phyloP scores from a whole-genome alignment of 2,888 invertebrate genomes.

The Sclerodermus sp. region DNA sequence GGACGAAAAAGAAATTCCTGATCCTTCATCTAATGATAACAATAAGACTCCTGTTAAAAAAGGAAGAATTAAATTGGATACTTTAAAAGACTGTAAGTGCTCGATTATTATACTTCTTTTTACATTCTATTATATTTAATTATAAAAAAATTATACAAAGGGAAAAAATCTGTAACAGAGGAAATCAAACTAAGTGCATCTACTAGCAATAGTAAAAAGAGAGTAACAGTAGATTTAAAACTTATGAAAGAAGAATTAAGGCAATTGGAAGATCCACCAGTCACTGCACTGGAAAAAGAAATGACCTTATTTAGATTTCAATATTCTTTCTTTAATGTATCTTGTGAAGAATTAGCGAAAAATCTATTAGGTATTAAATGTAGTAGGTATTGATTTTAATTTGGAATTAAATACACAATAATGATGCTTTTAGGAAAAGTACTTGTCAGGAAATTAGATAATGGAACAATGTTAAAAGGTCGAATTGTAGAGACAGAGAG shows the following conservation, averaged over 20 bases:
- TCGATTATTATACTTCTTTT: not conserved
- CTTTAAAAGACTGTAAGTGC: not conserved
- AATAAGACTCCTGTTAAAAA: not conserved
- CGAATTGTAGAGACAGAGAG: slow-evolving; percentile 75
- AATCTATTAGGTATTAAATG: slow-evolving; percentile 57
- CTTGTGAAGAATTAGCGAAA: slow-evolving; percentile 61
- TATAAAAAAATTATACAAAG: too few species aligned
- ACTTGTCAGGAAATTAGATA: slow-evolving; percentile 62
- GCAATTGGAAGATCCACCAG: slow-evolving; percentile 51
- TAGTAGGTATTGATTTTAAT: not conserved
- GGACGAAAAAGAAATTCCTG: too few species aligned
- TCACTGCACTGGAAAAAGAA: slow-evolving; percentile 38
- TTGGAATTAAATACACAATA: not conserved
- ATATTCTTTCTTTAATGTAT: slow-evolving; percentile 55
- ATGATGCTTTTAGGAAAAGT: slow-evolving; percentile 59
- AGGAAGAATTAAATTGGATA: not conserved
- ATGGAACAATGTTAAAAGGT: slow-evolving; percentile 62
- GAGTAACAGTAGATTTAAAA: slow-evolving; percentile 34
- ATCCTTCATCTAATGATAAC: too few species aligned
- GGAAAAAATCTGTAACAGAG: slow-evolving; percentile 5
- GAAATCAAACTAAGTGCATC: slow-evolving; percentile 1
- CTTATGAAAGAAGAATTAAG: slow-evolving; percentile 43
- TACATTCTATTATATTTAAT: not conserved
- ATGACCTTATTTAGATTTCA: slow-evolving; percentile 39
- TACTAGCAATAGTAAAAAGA: slow-evolving; percentile 22